These are phyloP conservation scores for Papilio polytes DNA, from an alignment of 1,140 invertebrate genomes.

Conservation along the genomic window DNA sequence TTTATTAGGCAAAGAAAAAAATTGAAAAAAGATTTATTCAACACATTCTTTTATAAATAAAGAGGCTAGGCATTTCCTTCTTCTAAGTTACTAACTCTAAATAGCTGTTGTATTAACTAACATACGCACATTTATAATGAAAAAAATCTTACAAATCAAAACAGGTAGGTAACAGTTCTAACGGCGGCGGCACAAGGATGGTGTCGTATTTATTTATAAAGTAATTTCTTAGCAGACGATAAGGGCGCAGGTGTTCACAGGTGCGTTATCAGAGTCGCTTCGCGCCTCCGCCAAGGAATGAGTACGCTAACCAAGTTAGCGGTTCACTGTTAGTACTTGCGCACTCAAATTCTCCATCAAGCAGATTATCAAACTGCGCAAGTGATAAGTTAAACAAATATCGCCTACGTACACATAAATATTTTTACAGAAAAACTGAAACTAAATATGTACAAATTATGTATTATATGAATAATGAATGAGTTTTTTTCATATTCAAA, in stretches of 20 bases:
- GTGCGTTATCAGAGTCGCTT: slow-evolving; percentile 34
- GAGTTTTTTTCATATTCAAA: too few species aligned
- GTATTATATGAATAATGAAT: too few species aligned
- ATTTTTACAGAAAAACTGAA: too few species aligned
- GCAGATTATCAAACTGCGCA: slow-evolving; percentile 6
- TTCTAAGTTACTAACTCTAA: too few species aligned
- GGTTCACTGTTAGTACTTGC: background rate
- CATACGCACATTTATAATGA: background rate
- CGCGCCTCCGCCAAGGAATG: slow-evolving; percentile 14
- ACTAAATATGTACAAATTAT: too few species aligned
- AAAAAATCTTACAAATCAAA: slow-evolving; percentile 21
- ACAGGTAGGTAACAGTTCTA: background rate
- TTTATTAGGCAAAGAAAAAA: too few species aligned
- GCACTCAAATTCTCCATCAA: slow-evolving; percentile 15
- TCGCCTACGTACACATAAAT: too few species aligned
- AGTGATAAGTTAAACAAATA: too few species aligned
- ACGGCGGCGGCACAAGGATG: slow-evolving; percentile 14
- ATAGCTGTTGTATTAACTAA: background rate
- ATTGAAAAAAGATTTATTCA: too few species aligned
- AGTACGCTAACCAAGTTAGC: slow-evolving; percentile 16
- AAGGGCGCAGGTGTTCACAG: slow-evolving; percentile 40
- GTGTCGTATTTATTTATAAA: slow-evolving; percentile 36
- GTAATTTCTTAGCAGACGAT: slow-evolving; percentile 37
- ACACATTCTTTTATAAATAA: too few species aligned
- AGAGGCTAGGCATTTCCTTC: too few species aligned